Base-by-base conservation (phyloP, 2,888 invertebrate species). In the Drosophila lutescens region DNA sequence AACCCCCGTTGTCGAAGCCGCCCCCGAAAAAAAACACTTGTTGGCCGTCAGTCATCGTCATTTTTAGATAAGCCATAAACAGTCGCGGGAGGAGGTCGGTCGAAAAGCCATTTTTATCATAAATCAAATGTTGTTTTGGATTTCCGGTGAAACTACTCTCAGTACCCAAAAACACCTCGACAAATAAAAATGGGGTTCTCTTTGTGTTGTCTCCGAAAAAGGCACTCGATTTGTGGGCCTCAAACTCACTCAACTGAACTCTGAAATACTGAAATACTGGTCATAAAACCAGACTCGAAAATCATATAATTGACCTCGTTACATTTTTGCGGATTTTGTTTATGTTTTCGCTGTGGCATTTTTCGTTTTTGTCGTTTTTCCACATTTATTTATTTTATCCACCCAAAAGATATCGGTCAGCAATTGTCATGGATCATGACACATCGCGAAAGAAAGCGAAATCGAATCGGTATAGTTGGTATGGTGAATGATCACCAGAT, bases 81-180 rank as follows among this genome's bases (percentile, higher is more conserved):
- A 80, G 76, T 67, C 58, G 71, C 71, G 83, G 59, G 63, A 67
- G 60, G 57, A 38, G 56, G 56, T 56, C 51, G 40, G 34, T 34
- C 34, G 12, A 34, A 34, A 32, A 63, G 69, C 61, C 65, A 55
- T 54, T 72, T 77, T 74, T 74, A 82, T 83, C 82, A 72, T 83
- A 83, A 86, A 83, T 80, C 84, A 77, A 79, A 79, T 74, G 80
- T 79, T 80, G 79, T 79, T 68, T 79, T 86, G 84, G 76, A 80
- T 83, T 80, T 83, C 82, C 82, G 82, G 82, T 86, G 82, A 83
- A 83, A 83, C 77, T 78, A 83, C 77, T 78, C 44, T 15, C 20
- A 26, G 17, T 41, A 12, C 26, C 46, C 46, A 47, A 41, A 40
- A 53, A 46, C 34, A 36, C 34, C 51, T 44, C 15, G 46, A 54